Evolutionary conservation across 2,888 invertebrate genomes (phyloP).

Genomic region (Cantharis flavilabris): DNA sequence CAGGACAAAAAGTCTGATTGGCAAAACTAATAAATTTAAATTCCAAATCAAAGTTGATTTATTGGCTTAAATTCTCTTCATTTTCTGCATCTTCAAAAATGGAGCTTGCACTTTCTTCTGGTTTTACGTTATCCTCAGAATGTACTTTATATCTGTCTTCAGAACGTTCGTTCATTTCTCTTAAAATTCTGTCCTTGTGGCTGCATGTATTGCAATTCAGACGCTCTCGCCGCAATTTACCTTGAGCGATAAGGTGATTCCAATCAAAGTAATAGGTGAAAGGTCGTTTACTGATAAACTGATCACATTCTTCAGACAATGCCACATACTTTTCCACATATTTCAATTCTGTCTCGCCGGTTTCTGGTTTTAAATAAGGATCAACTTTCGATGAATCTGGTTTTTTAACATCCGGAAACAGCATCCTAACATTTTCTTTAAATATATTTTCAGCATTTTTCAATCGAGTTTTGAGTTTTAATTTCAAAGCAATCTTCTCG

Average conservation of each 20-base stretch:
- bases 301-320: slow-evolving; percentile 49
- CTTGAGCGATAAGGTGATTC: slow-evolving; percentile 61
- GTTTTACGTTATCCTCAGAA: not conserved
- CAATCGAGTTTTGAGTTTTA: slow-evolving; percentile 62
- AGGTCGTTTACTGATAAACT: slow-evolving; percentile 57
- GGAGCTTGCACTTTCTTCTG: not conserved
- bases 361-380: slow-evolving; percentile 46
- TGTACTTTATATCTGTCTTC: not conserved
- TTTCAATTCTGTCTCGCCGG: slow-evolving; percentile 52
- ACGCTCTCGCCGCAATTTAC: slow-evolving; percentile 57
- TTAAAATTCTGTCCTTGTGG: not conserved
- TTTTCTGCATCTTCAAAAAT: not conserved
- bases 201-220: slow-evolving; percentile 48
- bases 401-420: slow-evolving; percentile 66
- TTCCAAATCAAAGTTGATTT: not conserved
- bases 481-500: slow-evolving; percentile 62
- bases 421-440: slow-evolving; percentile 64
- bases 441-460: slow-evolving; percentile 66
- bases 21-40: not conserved
- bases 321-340: slow-evolving; percentile 55
- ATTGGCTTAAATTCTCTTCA: not conserved
- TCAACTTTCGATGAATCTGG: slow-evolving; percentile 55
- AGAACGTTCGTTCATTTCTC: not conserved
- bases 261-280: slow-evolving; percentile 61
- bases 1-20: too few species aligned